Evolutionary conservation across 1,140 invertebrate genomes (phyloP).

Genomic region (Penaeus chinensis): DNA sequence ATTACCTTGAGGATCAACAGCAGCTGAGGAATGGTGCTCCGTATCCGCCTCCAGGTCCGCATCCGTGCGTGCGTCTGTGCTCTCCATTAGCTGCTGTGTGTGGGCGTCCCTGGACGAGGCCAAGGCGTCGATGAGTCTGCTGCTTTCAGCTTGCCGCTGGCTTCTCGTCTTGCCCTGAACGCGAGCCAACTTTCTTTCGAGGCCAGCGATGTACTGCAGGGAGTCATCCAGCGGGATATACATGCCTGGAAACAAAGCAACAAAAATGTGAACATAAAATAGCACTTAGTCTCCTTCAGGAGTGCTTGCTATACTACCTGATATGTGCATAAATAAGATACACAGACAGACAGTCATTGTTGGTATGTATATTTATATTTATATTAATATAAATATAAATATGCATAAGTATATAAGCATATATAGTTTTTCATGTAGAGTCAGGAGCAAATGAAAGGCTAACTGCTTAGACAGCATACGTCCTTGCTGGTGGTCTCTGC

Average conservation of each 20-base stretch:
- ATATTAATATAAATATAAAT: no score
- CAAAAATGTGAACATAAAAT: no score
- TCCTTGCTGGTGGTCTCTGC: no score
- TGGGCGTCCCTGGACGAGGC: constrained; percentile 27
- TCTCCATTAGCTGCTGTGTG: constrained; percentile 17
- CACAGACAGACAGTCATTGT: no score
- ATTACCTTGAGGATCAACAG: constrained; percentile 52
- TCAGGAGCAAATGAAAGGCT: no score
- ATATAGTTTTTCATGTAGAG: no score
- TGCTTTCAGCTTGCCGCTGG: constrained; percentile 44
- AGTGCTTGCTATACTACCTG: no score
- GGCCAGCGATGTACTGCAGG: constrained; percentile 44
- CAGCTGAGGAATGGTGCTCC: background rate
- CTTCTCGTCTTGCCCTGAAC: constrained; percentile 33
- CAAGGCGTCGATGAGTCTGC: constrained; percentile 45
- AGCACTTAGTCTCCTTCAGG: no score
- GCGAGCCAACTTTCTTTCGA: constrained; percentile 47
- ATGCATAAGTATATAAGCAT: no score
- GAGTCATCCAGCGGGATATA: constrained; percentile 54
- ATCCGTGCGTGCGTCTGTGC: background rate
- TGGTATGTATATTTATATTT: no score
- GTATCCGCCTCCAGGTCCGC: background rate
- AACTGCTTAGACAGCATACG: no score
- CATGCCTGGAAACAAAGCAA: background rate
- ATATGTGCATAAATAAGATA: no score